Percentiles rank a stretch among this genome's conserved stretches.
phyloP scores from a whole-genome alignment of 2,113 vertebrate species.

The Phalacrocorax aristotelis region DNA sequence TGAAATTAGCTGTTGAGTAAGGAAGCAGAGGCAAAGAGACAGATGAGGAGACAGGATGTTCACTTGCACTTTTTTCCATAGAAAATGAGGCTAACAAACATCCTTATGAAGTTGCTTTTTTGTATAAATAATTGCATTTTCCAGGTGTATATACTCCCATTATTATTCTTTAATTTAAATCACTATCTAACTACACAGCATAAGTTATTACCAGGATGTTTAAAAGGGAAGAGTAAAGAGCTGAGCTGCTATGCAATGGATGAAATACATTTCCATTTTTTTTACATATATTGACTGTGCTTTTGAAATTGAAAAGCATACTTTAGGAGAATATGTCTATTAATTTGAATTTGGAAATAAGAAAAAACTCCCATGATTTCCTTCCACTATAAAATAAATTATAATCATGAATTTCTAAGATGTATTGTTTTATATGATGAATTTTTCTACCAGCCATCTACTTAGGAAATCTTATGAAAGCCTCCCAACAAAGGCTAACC shows the following conservation, averaged over 20 bases:
- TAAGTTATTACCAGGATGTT: background rate
- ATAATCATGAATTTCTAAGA: conserved; percentile 14
- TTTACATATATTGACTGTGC: background rate
- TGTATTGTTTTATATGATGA: background rate
- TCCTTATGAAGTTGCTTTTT: background rate
- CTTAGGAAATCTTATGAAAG: background rate
- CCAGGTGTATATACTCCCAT: background rate
- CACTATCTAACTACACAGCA: background rate
- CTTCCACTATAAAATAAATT: background rate
- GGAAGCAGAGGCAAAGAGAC: background rate
- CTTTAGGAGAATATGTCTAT: background rate
- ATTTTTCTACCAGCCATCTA: background rate
- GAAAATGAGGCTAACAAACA: background rate
- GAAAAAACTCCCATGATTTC: background rate
- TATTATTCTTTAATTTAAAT: background rate
- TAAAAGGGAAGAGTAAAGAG: background rate
- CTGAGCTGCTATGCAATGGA: background rate
- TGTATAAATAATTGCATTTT: background rate
- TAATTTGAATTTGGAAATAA: conserved; percentile 28
- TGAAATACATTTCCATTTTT: background rate
- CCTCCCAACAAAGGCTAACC: background rate
- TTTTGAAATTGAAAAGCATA: background rate
- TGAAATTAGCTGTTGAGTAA: background rate
- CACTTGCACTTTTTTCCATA: background rate
- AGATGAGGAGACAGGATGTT: background rate